Percentiles rank a stretch among this genome's conserved stretches.
phyloP scores from a whole-genome alignment of 2,113 vertebrate species.

The Apodemus sylvaticus region DNA sequence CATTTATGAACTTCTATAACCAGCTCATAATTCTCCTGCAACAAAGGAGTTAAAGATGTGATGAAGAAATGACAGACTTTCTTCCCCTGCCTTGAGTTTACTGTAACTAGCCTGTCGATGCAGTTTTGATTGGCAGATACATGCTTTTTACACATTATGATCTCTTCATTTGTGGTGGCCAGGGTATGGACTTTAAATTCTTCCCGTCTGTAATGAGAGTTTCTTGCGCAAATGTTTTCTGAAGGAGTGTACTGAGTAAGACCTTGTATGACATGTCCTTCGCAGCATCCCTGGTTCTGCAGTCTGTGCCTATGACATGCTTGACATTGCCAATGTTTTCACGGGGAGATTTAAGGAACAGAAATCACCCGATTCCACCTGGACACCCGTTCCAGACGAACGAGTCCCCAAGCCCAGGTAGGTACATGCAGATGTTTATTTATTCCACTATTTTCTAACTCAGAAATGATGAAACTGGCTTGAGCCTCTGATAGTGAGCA shows the following conservation, averaged over 20 bases:
- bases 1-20: not conserved
- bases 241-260: conserved; percentile 77
- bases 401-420: conserved; percentile 98
- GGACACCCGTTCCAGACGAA: conserved; percentile 98
- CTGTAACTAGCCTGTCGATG: conserved; percentile 57
- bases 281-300: conserved; percentile 98
- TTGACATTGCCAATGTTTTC: conserved; percentile 95
- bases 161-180: conserved; percentile 61
- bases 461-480: not conserved
- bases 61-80: not conserved
- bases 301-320: conserved; percentile 98
- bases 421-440: conserved; percentile 85
- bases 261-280: conserved; percentile 81
- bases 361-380: conserved; percentile 97
- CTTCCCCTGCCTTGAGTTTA: conserved; percentile 29
- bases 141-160: conserved; percentile 51
- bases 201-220: conserved; percentile 64
- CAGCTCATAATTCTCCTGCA: conserved; percentile 7
- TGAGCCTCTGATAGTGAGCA: not conserved
- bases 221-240: conserved; percentile 74
- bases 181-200: conserved; percentile 67
- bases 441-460: not conserved
- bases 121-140: conserved; percentile 63
- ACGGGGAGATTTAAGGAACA: conserved; percentile 99
- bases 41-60: not conserved